Evolutionary conservation across 2,888 invertebrate species (phyloP).

Genomic region (Temnothorax rugatulus): DNA sequence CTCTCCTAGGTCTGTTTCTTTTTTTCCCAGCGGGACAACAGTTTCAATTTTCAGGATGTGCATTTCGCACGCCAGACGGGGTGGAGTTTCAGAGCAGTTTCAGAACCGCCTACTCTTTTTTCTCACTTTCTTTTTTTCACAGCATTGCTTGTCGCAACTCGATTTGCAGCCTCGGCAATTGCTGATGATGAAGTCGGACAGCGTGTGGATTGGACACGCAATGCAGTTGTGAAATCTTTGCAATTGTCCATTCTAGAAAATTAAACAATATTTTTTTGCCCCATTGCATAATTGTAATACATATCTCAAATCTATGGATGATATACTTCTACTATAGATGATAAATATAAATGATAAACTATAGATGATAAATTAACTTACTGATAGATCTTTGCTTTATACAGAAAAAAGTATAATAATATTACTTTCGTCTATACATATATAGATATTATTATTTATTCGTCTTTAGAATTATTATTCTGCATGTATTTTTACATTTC

Average conservation of each 20-base stretch:
- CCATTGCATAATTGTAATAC: not conserved
- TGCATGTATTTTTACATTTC: not conserved
- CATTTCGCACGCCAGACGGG: slow-evolving; percentile 24
- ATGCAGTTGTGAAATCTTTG: not conserved
- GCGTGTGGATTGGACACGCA: not conserved
- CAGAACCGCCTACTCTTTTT: not conserved
- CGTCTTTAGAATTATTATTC: not conserved
- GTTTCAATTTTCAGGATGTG: slow-evolving; percentile 47
- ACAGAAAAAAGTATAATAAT: not conserved
- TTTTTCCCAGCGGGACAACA: slow-evolving; percentile 41
- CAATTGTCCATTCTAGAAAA: not conserved
- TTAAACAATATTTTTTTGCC: slow-evolving; percentile 9
- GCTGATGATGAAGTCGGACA: slow-evolving; percentile 35
- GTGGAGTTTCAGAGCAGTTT: slow-evolving; percentile 31
- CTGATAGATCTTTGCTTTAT: not conserved
- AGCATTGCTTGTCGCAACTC: slow-evolving; percentile 27
- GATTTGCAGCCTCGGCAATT: slow-evolving; percentile 37
- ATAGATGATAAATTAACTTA: not conserved
- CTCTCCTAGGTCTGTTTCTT: not conserved
- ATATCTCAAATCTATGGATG: not conserved
- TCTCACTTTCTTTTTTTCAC: not conserved
- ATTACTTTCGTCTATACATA: not conserved
- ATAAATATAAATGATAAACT: not conserved
- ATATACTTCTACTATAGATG: not conserved
- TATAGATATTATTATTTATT: not conserved